phyloP scores from a whole-genome alignment of 2,888 invertebrate species.

The Yponomeuta evonymella region DNA sequence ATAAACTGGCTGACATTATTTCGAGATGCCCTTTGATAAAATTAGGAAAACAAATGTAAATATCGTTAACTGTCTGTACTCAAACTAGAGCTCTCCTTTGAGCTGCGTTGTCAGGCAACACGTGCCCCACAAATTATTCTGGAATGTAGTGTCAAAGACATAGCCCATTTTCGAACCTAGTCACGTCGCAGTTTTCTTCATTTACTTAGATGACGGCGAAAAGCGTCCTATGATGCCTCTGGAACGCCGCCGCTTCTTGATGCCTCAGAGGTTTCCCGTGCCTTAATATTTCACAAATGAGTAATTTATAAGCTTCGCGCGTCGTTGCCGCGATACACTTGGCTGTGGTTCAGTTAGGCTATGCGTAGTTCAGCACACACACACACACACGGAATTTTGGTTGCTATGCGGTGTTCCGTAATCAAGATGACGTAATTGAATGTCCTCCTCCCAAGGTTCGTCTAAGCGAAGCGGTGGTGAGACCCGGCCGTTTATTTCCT shows the following conservation, averaged over 20 bases:
- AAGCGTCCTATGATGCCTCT: conserved; percentile 28
- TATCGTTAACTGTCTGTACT: not conserved
- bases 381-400: conserved; percentile 1
- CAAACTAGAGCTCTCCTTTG: not conserved
- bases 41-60: not conserved
- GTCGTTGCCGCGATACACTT: not conserved
- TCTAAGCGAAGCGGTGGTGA: conserved; percentile 66
- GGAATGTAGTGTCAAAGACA: conserved; percentile 39
- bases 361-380: not conserved
- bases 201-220: conserved; percentile 37
- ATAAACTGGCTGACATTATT: conserved; percentile 15
- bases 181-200: conserved; percentile 43
- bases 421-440: conserved; percentile 17
- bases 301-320: conserved; percentile 19
- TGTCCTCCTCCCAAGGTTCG: conserved; percentile 6
- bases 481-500: conserved; percentile 46
- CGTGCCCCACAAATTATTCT: conserved; percentile 20
- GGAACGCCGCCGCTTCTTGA: conserved; percentile 9
- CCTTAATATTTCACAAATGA: conserved; percentile 22
- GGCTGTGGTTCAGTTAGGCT: not conserved
- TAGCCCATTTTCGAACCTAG: conserved; percentile 34
- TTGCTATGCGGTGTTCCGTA: not conserved
- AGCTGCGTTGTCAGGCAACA: conserved; percentile 9
- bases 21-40: conserved; percentile 1
- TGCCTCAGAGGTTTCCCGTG: conserved; percentile 4